phyloP scores from a whole-genome alignment of 1,140 invertebrate species.

The Coptotermes formosanus region DNA sequence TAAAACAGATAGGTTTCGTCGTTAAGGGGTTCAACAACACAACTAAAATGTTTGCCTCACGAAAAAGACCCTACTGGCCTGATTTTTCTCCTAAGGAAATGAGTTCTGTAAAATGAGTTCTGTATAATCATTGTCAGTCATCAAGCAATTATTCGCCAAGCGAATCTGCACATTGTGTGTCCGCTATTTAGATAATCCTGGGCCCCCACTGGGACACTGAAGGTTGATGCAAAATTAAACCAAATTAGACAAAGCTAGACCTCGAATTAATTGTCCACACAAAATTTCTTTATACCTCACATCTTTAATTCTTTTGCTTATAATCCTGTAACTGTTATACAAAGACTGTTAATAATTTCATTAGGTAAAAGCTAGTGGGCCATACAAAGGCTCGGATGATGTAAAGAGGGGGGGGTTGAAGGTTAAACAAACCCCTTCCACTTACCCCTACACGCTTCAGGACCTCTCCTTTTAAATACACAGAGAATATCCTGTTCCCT shows the following conservation, averaged over 20 bases:
- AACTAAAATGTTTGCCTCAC: not conserved
- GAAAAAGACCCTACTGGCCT: not conserved
- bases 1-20: too few relatives aligned
- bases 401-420: not conserved
- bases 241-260: constrained; percentile 31
- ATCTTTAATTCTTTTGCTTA: constrained; percentile 32
- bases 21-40: too few relatives aligned
- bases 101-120: not conserved
- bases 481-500: constrained; percentile 3
- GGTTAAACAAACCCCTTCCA: not conserved
- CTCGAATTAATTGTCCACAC: constrained; percentile 33
- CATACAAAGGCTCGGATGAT: constrained; percentile 26
- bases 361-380: constrained; percentile 25
- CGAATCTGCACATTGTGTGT: not conserved
- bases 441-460: not conserved
- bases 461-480: constrained; percentile 23
- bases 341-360: constrained; percentile 31
- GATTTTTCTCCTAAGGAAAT: not conserved
- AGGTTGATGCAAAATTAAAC: constrained; percentile 33
- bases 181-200: not conserved
- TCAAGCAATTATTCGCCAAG: not conserved
- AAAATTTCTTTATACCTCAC: constrained; percentile 26
- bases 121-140: too few relatives aligned
- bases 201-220: not conserved
- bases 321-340: constrained; percentile 9